A percentile compares a stretch with the other conserved stretches of the same genome.
Conservation (phyloP, 2,888 invertebrate genomes). For the Euzetes globulus region DNA sequence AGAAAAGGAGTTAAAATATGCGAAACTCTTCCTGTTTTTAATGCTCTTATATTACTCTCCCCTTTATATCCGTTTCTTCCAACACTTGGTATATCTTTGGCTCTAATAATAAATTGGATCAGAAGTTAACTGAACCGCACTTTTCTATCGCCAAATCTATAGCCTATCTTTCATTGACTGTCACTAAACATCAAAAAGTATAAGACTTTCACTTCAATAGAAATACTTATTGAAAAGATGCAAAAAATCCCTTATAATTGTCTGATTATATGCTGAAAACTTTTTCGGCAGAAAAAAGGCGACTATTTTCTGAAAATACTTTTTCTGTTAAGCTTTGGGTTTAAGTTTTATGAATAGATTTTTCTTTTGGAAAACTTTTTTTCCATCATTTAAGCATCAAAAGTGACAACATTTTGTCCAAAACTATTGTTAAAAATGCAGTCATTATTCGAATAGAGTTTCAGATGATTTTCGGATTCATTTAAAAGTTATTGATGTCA, state of each 20-base stretch:
- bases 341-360: too few species aligned
- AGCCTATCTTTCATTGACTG: background rate
- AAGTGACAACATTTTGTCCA: too few species aligned
- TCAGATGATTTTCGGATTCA: too few species aligned
- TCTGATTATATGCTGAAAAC: background rate
- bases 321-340: background rate
- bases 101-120: constrained; percentile 1
- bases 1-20: background rate
- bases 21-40: background rate
- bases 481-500: too few species aligned
- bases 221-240: background rate
- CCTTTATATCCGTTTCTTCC: background rate
- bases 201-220: background rate
- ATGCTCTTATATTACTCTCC: background rate
- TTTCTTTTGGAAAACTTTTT: too few species aligned
- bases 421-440: too few species aligned
- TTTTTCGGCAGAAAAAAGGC: background rate
- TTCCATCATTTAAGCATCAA: too few species aligned
- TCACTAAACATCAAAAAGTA: background rate
- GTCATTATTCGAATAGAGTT: too few species aligned
- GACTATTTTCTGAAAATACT: background rate
- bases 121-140: background rate
- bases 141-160: background rate
- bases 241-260: constrained; percentile 1
- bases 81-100: background rate